These are phyloP conservation scores for Montipora efflorescens DNA, from an alignment of 64 coral and sea anemone genomes.

Conservation along the genomic window DNA sequence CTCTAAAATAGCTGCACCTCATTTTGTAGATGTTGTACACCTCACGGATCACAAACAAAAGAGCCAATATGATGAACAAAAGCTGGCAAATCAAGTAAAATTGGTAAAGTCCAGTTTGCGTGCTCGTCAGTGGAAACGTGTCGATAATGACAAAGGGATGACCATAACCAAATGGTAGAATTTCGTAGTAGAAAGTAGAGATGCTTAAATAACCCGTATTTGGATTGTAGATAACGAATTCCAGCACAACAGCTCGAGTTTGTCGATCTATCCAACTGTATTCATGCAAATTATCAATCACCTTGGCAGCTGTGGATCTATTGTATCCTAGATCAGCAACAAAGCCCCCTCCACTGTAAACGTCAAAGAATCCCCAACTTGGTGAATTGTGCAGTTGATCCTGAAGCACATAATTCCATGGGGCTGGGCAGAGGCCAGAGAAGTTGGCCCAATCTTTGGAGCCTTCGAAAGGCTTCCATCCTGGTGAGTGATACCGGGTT, in stretches of 20 bases:
- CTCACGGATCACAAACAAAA: conserved; percentile 29
- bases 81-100: conserved; percentile 68
- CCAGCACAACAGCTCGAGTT: conserved; percentile 53
- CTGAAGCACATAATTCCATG: too few relatives aligned
- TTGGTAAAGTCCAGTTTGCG: conserved; percentile 35
- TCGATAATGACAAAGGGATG: conserved; percentile 57
- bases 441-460: too few relatives aligned
- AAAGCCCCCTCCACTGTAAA: conserved; percentile 70
- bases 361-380: conserved; percentile 64
- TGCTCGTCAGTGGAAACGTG: conserved; percentile 47
- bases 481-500: too few relatives aligned
- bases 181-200: conserved; percentile 51
- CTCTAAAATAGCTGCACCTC: conserved; percentile 39
- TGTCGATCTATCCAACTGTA: conserved; percentile 64
- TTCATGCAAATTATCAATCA: conserved; percentile 6
- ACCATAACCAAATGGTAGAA: conserved; percentile 53
- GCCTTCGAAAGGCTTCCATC: too few relatives aligned
- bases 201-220: conserved; percentile 68
- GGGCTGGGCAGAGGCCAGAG: too few relatives aligned
- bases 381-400: not conserved
- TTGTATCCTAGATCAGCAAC: conserved; percentile 69
- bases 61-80: conserved; percentile 52
- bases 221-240: conserved; percentile 64
- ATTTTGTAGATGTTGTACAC: conserved; percentile 20
- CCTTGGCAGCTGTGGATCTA: not conserved